Evolutionary conservation across 2,888 invertebrate genomes (phyloP).

Genomic region (Bombyx huttoni): DNA sequence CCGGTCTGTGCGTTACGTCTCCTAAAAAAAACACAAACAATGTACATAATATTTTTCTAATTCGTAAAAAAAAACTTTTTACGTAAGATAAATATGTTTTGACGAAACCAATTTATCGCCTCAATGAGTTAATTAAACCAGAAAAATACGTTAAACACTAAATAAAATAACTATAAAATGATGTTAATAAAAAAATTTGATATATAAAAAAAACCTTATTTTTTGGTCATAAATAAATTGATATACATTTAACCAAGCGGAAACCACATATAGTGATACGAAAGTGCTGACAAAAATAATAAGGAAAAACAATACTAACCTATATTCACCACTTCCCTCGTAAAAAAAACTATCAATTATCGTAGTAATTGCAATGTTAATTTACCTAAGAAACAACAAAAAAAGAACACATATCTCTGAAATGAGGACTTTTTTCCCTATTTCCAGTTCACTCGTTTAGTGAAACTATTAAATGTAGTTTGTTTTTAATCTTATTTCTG

Average conservation of each 20-base stretch:
- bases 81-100: background rate
- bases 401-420: background rate
- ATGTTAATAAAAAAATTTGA: background rate
- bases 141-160: background rate
- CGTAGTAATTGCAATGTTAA: background rate
- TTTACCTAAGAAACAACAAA: background rate
- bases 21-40: too few species aligned
- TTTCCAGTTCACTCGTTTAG: too few species aligned
- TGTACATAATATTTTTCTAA: too few species aligned
- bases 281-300: background rate
- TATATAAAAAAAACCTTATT: background rate
- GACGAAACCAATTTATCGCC: background rate
- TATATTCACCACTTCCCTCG: background rate
- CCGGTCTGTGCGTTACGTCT: too few species aligned
- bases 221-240: background rate
- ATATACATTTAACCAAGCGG: background rate
- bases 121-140: background rate
- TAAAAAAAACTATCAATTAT: background rate
- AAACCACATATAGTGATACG: background rate
- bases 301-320: background rate
- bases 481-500: too few species aligned
- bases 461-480: too few species aligned
- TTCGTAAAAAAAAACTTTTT: too few species aligned
- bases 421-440: background rate
- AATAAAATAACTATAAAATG: background rate